A percentile compares a stretch with the other conserved stretches of the same genome.
phyloP scores from a whole-genome alignment of 2,797 vertebrate genomes.

The Myotis daubentonii region DNA sequence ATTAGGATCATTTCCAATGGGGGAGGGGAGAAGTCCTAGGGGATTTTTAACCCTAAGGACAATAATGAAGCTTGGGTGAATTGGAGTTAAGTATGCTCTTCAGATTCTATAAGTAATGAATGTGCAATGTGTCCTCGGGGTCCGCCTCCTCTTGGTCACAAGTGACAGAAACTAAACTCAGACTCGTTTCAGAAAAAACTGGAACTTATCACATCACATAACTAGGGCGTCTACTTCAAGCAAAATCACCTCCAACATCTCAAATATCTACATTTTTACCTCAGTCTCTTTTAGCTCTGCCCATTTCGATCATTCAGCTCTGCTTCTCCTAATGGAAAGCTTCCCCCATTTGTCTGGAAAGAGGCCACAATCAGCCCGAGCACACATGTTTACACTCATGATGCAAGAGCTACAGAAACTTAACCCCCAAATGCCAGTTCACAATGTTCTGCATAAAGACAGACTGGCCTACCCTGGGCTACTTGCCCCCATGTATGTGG shows the following conservation, averaged over 20 bases:
- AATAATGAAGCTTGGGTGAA: too few species aligned
- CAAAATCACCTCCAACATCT: not conserved
- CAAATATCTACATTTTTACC: not conserved
- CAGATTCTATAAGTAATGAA: too few species aligned
- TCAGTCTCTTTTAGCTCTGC: not conserved
- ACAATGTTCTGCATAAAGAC: not conserved
- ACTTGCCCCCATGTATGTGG: not conserved
- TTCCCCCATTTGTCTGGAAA: not conserved
- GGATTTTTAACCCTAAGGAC: not conserved
- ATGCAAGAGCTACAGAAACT: not conserved
- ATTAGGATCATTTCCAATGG: not conserved
- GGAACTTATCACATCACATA: not conserved
- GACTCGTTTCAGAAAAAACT: not conserved
- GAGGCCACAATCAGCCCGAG: not conserved
- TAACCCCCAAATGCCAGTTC: not conserved
- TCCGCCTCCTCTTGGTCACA: too few species aligned
- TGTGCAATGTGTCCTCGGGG: too few species aligned
- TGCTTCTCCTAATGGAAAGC: not conserved
- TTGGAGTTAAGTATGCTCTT: fast-evolving
- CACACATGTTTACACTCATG: not conserved
- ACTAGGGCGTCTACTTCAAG: not conserved
- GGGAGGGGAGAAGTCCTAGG: not conserved
- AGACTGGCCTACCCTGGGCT: not conserved
- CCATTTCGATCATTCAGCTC: not conserved
- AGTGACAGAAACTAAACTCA: not conserved